Conservation (phyloP, 2,888 invertebrate species). For the Ichneumon xanthorius region DNA sequence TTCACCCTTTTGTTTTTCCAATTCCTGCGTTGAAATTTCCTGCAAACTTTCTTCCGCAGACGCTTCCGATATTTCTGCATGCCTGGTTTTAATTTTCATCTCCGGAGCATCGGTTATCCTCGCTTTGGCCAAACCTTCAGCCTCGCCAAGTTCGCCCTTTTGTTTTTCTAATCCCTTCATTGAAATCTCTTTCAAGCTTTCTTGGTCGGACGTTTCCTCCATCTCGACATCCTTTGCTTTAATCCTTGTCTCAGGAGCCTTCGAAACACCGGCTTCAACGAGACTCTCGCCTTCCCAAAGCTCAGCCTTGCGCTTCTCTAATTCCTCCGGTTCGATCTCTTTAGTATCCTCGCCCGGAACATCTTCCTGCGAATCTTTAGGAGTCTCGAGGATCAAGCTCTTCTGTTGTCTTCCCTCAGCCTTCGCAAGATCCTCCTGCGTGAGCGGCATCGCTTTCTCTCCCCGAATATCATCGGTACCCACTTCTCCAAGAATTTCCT, state of each 20-base stretch:
- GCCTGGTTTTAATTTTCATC: not conserved
- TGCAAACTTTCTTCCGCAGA: conserved; percentile 27
- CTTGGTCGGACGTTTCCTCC: conserved; percentile 41
- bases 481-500: conserved; percentile 44
- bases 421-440: conserved; percentile 31
- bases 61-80: not conserved
- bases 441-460: conserved; percentile 34
- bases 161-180: too few species aligned
- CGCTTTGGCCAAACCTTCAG: not conserved
- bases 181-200: conserved; percentile 23
- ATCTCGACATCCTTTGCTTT: conserved; percentile 41
- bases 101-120: not conserved
- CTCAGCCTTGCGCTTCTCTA: not conserved
- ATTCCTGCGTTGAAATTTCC: not conserved
- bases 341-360: conserved; percentile 31
- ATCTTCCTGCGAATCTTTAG: conserved; percentile 40
- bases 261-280: not conserved
- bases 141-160: too few species aligned
- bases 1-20: conserved; percentile 37
- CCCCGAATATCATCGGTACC: conserved; percentile 23
- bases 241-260: conserved; percentile 30
- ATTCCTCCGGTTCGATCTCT: conserved; percentile 38
- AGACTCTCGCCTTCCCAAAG: conserved; percentile 12
- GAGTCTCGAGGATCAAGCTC: conserved; percentile 38
- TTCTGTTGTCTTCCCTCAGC: conserved; percentile 24